Base-by-base conservation (phyloP, 1,140 invertebrate species). In the Drosophila watanabei region DNA sequence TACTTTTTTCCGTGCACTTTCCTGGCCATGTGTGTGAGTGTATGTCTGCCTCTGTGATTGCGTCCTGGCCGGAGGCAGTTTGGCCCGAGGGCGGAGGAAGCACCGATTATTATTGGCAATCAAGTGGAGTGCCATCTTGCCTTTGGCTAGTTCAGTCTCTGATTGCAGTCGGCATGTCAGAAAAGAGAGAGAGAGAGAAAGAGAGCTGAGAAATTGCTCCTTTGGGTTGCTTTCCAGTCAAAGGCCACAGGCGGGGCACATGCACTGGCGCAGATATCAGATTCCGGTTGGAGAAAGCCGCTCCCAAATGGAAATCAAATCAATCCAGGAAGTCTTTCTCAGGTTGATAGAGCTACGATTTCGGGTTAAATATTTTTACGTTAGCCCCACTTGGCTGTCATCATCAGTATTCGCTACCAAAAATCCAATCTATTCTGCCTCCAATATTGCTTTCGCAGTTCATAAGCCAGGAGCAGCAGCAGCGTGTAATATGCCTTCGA, bases 61-160 rank as follows among this genome's bases (percentile, higher is more conserved):
- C 56, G 57, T 43, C 49, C 49, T 62, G 41, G 43, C 80, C 79
- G 41, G 37, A 48, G 76, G 81, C 75, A 68, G 58, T 60, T 82
- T 69, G 56, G 76, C 63, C 62, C 56, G 35, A 68, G 66, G 52
- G 20, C 63, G 51, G 52, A 59, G 46, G 66, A 66, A 54, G 71
- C 65, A 71, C 51, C 69, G 59, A 81, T 79, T 85, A 89, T 90
- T 90, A 89, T 89, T 90, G 79, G 48, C 86, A 89, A 89, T 90
- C 86, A 89, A 85, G 71, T 82, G 73, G 49, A 89, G 86, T 90
- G 86, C 75, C 60, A 82, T 57, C 75, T 79, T 66, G 63, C 86
- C 72, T 63, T 58, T 39, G 76, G 77, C 66, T 79, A 68, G 77
- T 81, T 85, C 60, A 43, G 65, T 78, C 62, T 66, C 80, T 80